Conservation (phyloP, 1,140 invertebrate genomes). For the Trachymyrmex septentrionalis region DNA sequence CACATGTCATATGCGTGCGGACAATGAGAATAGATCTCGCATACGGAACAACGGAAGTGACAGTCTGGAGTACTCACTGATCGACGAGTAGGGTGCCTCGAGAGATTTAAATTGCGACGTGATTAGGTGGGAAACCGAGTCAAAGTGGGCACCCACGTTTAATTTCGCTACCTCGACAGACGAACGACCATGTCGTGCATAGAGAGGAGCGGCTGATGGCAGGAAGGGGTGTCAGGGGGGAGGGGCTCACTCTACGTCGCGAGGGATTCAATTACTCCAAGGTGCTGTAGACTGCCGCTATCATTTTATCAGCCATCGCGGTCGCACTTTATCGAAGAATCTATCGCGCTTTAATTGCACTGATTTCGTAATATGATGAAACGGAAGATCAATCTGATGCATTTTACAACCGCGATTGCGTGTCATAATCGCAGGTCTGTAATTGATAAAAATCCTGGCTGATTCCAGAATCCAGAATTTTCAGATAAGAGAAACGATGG, state of each 20-base stretch:
- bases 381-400: neutral
- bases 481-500: neutral
- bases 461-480: neutral
- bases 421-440: neutral
- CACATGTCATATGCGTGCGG: slow-evolving; percentile 22
- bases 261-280: slow-evolving; percentile 75
- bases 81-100: slow-evolving; percentile 53
- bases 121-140: slow-evolving; percentile 80
- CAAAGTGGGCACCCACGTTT: slow-evolving; percentile 79
- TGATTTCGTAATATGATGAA: slow-evolving; percentile 14
- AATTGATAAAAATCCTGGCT: neutral
- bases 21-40: slow-evolving; percentile 15
- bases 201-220: neutral
- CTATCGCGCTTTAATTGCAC: slow-evolving; percentile 26
- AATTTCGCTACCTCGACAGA: slow-evolving; percentile 67
- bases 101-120: slow-evolving; percentile 67
- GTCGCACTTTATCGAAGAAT: slow-evolving; percentile 1
- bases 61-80: slow-evolving; percentile 46
- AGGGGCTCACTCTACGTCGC: slow-evolving; percentile 4
- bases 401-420: neutral
- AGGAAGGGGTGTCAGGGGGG: neutral
- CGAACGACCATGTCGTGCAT: slow-evolving; percentile 35
- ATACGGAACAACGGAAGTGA: slow-evolving; percentile 30
- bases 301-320: slow-evolving; percentile 43
- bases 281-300: slow-evolving; percentile 47